Evolutionary conservation across 2,797 vertebrate species (phyloP).

Genomic region (Parauchenoglanis ngamensis): DNA sequence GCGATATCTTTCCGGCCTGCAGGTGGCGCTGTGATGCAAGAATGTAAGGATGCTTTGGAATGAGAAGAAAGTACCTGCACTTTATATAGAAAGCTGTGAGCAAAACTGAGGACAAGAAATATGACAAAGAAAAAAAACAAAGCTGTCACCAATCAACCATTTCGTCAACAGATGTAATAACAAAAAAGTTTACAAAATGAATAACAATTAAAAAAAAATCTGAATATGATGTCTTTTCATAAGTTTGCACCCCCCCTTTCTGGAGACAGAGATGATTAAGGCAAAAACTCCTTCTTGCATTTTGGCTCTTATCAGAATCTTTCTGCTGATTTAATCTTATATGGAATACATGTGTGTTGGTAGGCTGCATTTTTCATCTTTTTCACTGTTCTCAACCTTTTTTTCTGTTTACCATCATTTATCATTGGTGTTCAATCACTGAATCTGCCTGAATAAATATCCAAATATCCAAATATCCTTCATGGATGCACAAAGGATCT

Average conservation of each 20-base stretch:
- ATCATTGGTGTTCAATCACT: no score
- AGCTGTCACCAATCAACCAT: background rate
- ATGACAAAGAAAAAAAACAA: background rate
- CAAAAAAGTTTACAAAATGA: background rate
- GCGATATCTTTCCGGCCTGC: conserved; percentile 66
- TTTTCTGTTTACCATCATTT: background rate
- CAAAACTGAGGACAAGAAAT: background rate
- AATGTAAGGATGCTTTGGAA: conserved; percentile 4
- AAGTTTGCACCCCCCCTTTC: background rate
- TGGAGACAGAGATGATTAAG: background rate
- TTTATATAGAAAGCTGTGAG: background rate
- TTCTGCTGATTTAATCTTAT: background rate
- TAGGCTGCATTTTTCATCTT: background rate
- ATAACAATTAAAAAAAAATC: background rate
- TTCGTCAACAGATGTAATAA: background rate
- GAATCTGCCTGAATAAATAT: background rate
- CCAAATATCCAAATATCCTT: background rate
- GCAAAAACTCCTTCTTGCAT: background rate
- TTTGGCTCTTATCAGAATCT: background rate
- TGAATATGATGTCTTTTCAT: background rate
- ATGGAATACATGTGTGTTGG: background rate
- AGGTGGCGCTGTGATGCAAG: conserved; percentile 80
- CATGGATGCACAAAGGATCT: background rate
- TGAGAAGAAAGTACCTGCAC: background rate
- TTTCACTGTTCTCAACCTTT: background rate